A percentile compares a stretch with the other conserved stretches of the same genome.
Conservation (phyloP, 2,113 vertebrate genomes). For the Cinclus cinclus region DNA sequence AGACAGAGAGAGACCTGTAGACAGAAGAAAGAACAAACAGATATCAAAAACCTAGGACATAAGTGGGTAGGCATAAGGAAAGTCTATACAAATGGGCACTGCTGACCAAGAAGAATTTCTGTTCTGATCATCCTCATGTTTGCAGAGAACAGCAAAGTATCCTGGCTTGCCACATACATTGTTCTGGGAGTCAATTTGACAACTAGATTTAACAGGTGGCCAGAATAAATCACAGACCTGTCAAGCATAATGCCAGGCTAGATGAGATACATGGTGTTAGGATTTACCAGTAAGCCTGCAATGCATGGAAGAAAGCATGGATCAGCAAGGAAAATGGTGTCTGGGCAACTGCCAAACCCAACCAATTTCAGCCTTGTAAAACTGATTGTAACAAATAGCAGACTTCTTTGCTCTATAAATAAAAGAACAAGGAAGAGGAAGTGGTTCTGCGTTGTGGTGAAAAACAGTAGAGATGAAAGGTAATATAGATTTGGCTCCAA, state of each 20-base stretch:
- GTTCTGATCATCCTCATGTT: background rate
- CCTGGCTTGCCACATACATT: background rate
- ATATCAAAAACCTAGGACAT: background rate
- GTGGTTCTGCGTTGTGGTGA: background rate
- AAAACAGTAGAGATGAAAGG: slow-evolving; percentile 6
- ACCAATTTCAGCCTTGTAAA: slow-evolving; percentile 3
- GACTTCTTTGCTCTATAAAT: background rate
- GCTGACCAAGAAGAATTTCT: background rate
- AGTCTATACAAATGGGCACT: background rate
- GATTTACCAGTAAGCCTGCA: background rate
- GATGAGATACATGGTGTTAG: background rate
- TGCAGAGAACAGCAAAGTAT: background rate
- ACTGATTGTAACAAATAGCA: background rate
- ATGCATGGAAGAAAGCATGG: background rate
- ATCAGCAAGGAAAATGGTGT: background rate
- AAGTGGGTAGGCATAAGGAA: background rate
- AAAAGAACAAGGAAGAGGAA: slow-evolving; percentile 40
- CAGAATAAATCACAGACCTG: slow-evolving; percentile 25
- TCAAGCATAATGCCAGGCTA: background rate
- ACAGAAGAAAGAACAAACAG: background rate
- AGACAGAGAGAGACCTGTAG: background rate
- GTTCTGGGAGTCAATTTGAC: background rate
- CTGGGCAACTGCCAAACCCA: background rate
- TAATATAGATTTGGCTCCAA: background rate
- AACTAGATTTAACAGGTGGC: background rate